Conservation (phyloP, 1,140 invertebrate species). For the Sinella curviseta region DNA sequence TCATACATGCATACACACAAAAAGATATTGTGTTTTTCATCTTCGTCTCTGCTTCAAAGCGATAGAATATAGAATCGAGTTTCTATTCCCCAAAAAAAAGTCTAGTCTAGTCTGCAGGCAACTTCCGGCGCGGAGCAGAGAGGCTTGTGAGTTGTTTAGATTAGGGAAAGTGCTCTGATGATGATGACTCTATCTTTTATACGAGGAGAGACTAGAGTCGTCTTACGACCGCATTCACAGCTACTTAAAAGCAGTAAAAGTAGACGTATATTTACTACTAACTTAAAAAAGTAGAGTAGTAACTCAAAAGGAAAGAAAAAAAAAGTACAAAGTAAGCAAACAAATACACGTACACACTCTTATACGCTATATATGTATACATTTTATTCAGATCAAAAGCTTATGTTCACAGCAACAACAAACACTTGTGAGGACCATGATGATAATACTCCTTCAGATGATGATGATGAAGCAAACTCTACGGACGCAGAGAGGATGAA, state of each 20-base stretch:
- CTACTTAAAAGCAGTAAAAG: slow-evolving; percentile 22
- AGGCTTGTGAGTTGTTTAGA: slow-evolving; percentile 24
- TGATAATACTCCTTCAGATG: background rate
- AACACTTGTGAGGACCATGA: slow-evolving; percentile 3
- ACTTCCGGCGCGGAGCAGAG: background rate
- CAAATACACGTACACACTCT: background rate
- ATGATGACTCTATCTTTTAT: slow-evolving; percentile 26
- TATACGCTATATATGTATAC: background rate
- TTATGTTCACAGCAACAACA: slow-evolving; percentile 8
- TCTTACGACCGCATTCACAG: slow-evolving; percentile 15
- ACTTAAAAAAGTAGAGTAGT: slow-evolving; percentile 12
- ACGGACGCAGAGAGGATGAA: background rate
- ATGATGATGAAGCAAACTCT: background rate
- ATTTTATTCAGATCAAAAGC: background rate
- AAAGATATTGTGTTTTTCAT: too few relatives aligned
- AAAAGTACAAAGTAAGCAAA: slow-evolving; percentile 24
- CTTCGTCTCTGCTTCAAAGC: too few relatives aligned
- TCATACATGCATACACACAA: background rate
- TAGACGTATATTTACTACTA: slow-evolving; percentile 9
- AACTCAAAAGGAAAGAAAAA: slow-evolving; percentile 11
- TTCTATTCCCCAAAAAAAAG: background rate
- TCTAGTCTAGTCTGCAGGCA: slow-evolving; percentile 23
- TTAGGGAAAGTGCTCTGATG: slow-evolving; percentile 24
- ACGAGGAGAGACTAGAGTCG: slow-evolving; percentile 1
- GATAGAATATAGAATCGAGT: too few relatives aligned